These are phyloP conservation scores for Caenorhabditis auriculariae DNA, from an alignment of 2,888 invertebrate species.

Conservation along the genomic window DNA sequence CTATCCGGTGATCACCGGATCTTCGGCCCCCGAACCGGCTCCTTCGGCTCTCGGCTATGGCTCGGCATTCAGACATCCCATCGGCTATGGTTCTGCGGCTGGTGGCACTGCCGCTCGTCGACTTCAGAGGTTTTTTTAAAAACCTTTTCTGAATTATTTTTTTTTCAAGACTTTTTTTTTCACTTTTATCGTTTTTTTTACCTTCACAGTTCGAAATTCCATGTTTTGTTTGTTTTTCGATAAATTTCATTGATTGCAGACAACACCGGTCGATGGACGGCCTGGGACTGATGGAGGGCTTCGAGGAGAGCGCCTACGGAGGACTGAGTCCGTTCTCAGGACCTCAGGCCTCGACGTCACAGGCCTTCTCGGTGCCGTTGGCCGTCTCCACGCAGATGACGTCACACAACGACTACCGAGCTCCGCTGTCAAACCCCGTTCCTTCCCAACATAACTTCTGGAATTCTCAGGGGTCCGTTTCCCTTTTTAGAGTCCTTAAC, in stretches of 20 bases:
- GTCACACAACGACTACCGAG: neutral
- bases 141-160: no score
- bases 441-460: constrained; percentile 18
- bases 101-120: constrained; percentile 14
- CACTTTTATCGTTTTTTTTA: no score
- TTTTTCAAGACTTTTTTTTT: no score
- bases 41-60: no score
- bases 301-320: constrained; percentile 4
- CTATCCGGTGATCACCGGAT: constrained; percentile 16
- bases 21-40: no score
- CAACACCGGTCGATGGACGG: constrained; percentile 59
- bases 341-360: neutral
- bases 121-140: constrained; percentile 15
- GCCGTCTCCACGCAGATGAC: constrained; percentile 8
- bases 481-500: no score
- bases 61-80: no score
- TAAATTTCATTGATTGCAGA: no score
- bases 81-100: constrained; percentile 14
- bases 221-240: no score
- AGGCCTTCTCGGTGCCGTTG: constrained; percentile 6
- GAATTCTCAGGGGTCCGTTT: no score
- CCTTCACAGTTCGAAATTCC: no score
- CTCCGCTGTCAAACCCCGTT: constrained; percentile 28
- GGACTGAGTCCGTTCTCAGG: neutral
- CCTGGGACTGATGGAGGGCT: constrained; percentile 26